Base-by-base conservation (phyloP, 2,888 invertebrate genomes). In the Melikaiella ostensackeni region DNA sequence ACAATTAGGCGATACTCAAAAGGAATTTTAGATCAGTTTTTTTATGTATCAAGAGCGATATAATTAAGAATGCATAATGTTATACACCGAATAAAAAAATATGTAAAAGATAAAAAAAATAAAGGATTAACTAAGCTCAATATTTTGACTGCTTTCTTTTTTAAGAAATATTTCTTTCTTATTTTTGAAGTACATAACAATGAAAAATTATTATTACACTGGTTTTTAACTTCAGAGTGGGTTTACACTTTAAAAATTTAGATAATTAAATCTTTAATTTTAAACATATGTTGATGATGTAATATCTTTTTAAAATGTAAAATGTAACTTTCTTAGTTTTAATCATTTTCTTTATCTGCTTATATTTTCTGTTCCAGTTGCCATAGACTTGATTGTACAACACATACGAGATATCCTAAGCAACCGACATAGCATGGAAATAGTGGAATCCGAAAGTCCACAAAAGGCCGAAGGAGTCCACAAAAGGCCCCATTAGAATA, bases 351-450 rank as follows among this genome's bases (percentile, higher is more conserved):
- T 66, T 66, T 33, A 27, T 76, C 8, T 64, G 21, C 7, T 50
- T 38, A 30, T 73, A 19, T 64, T 76, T 77, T 76, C 59, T 77
- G 88, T 95, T 96, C 79, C 95, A 98, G 99, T 99, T 92, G 99
- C 99, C 84, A 98, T 99, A 90, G 98, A 98, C 91, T 93, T 99
- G 92, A 98, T 99, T 89, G 98, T 99, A 74, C 98, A 98, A 92
- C 98, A 98, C 92, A 98, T 99, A 91, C 96, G 97, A 86, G 98
- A 98, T 91, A 95, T 98, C 89, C 92, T 98, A 88, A 95, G 94
- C 88, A 94, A 94, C 89, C 93, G 94, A 55, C 91, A 92, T 85
- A 89, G 88, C 79, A 84, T 88, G 79, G 70, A 70, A 50, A 86
- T 87, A 33, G 75, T 84, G 73, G 87, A 89, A 80, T 83, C 87